These are phyloP conservation scores for Heterotis niloticus DNA, from an alignment of 2,113 vertebrate species.

Conservation along the genomic window DNA sequence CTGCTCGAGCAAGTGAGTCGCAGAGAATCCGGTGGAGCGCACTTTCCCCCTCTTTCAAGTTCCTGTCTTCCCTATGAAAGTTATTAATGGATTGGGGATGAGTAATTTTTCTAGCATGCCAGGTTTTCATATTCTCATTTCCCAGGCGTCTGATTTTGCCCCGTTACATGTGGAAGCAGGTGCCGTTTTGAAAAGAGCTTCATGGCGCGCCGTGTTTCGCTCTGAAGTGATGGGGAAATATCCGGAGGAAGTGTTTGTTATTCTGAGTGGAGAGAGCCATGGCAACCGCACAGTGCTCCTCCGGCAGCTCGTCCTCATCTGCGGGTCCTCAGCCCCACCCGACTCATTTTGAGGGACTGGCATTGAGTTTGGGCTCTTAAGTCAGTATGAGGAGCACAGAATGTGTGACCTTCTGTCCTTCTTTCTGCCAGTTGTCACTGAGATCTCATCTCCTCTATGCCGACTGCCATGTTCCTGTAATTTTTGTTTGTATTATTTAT, in stretches of 20 bases:
- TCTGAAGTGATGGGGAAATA: conserved; percentile 25
- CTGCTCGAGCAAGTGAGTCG: background rate
- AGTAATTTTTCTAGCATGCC: background rate
- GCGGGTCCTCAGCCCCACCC: too few relatives aligned
- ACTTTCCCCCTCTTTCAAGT: background rate
- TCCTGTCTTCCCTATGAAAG: background rate
- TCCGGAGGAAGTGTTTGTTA: conserved; percentile 23
- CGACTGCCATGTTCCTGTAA: background rate
- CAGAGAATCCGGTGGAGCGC: background rate
- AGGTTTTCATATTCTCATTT: background rate
- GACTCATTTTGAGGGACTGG: too few relatives aligned
- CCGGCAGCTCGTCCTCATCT: background rate
- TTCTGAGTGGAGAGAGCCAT: conserved; percentile 16
- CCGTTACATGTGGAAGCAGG: background rate
- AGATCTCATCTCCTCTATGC: conserved; percentile 17
- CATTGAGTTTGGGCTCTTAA: background rate
- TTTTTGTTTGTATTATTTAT: conserved; percentile 12
- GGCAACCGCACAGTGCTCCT: conserved; percentile 20
- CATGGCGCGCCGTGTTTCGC: conserved; percentile 12
- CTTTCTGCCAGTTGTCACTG: too few relatives aligned
- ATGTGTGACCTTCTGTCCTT: too few relatives aligned
- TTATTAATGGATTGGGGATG: background rate
- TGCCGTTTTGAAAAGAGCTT: background rate
- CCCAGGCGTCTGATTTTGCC: background rate
- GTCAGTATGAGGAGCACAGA: too few relatives aligned